phyloP scores from a whole-genome alignment of 1,140 invertebrate genomes.

The Trinorchestia longiramus region DNA sequence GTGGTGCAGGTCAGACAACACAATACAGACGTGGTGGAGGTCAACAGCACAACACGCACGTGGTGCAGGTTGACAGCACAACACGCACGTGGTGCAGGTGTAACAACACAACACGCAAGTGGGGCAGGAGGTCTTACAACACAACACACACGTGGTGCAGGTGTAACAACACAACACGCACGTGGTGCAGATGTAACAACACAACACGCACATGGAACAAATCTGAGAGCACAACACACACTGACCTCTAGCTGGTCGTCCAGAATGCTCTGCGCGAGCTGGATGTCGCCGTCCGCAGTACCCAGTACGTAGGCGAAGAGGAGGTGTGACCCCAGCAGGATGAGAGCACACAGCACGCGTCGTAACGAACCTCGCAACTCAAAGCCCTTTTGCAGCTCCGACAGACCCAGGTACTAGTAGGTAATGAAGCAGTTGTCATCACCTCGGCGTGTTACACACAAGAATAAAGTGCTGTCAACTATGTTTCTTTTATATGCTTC shows the following conservation, averaged over 20 bases:
- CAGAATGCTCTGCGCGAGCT: constrained; percentile 81
- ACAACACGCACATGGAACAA: not conserved
- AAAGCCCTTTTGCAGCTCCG: constrained; percentile 81
- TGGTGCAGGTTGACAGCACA: too few species aligned
- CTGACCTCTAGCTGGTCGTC: constrained; percentile 78
- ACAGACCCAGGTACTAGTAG: constrained; percentile 74
- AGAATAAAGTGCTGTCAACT: too few species aligned
- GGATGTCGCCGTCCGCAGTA: constrained; percentile 83
- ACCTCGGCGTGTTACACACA: too few species aligned
- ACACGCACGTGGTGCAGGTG: too few species aligned
- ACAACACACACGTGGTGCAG: not conserved
- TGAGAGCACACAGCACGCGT: constrained; percentile 87
- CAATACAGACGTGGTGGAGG: not conserved
- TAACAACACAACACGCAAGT: too few species aligned
- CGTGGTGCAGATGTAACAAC: not conserved
- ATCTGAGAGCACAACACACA: not conserved
- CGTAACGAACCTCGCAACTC: constrained; percentile 79
- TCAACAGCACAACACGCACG: too few species aligned
- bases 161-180: not conserved
- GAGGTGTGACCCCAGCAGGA: constrained; percentile 86
- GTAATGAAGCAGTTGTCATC: constrained; percentile 65
- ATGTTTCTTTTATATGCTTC: too few species aligned
- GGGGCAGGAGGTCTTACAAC: not conserved
- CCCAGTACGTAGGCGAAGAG: constrained; percentile 86
- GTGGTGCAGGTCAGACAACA: too few species aligned